A percentile compares a stretch with the other conserved stretches of the same genome.
Conservation (phyloP, 2,888 invertebrate genomes). For the Polydrusus pterygomalis region DNA sequence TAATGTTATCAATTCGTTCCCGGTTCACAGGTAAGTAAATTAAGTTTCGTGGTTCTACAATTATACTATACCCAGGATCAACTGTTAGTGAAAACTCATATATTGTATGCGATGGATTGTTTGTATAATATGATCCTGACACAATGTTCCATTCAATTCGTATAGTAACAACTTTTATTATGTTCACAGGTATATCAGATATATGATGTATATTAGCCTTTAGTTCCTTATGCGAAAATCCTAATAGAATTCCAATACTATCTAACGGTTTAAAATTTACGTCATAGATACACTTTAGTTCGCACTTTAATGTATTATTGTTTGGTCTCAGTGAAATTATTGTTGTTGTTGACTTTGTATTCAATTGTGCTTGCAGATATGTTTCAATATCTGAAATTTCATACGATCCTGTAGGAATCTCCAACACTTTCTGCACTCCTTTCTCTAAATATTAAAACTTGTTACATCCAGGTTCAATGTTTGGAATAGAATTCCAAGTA, state of each 20-base stretch:
- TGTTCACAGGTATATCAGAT: constrained; percentile 63
- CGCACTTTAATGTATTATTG: constrained; percentile 36
- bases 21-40: constrained; percentile 65
- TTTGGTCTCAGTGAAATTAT: constrained; percentile 6
- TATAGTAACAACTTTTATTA: constrained; percentile 60
- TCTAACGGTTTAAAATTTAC: constrained; percentile 10
- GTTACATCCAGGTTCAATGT: constrained; percentile 14
- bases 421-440: too few species aligned
- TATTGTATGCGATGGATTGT: constrained; percentile 62
- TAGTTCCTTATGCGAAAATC: constrained; percentile 53
- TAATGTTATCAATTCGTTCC: constrained; percentile 60
- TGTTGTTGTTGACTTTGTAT: too few species aligned
- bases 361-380: too few species aligned
- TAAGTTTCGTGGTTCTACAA: constrained; percentile 63
- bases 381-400: background rate
- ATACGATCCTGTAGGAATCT: constrained; percentile 2
- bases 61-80: constrained; percentile 66
- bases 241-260: constrained; percentile 58
- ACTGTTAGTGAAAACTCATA: constrained; percentile 65
- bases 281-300: constrained; percentile 14
- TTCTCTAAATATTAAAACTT: too few species aligned
- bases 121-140: constrained; percentile 59
- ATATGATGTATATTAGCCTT: constrained; percentile 53
- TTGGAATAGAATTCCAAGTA: constrained; percentile 29
- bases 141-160: constrained; percentile 61